These are phyloP conservation scores for Spodoptera litura DNA, from an alignment of 1,140 invertebrate genomes.

Conservation along the genomic window DNA sequence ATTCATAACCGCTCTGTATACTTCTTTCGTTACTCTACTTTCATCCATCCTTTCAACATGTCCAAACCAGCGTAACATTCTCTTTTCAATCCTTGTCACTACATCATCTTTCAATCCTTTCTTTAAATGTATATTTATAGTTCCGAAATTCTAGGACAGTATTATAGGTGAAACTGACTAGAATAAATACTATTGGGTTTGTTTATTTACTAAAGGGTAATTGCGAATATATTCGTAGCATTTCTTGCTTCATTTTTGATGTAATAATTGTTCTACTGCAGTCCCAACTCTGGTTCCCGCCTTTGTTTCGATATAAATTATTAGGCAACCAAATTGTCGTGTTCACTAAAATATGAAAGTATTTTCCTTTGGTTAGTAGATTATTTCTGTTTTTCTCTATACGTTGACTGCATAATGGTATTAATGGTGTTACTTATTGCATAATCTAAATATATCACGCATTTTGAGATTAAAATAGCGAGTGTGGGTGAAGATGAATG, in stretches of 20 bases:
- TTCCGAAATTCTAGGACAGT: no score
- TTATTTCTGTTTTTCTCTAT: not conserved
- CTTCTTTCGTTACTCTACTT: no score
- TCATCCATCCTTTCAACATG: no score
- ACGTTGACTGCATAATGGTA: no score
- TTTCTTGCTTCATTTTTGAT: not conserved
- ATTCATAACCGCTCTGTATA: no score
- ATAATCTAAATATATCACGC: no score
- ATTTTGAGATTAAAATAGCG: no score
- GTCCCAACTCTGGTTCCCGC: not conserved
- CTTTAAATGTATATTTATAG: no score
- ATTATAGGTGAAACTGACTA: no score
- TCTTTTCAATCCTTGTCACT: no score
- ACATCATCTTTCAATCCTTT: no score
- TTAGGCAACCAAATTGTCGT: not conserved
- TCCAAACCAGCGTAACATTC: no score
- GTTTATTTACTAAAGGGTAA: not conserved
- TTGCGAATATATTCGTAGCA: not conserved
- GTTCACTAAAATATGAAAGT: not conserved
- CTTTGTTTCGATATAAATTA: conserved; percentile 6
- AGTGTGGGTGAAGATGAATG: not conserved
- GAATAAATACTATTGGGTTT: not conserved
- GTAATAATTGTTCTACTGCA: not conserved
- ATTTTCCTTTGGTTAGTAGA: not conserved
- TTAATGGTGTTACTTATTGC: not conserved